phyloP scores from a whole-genome alignment of 2,888 invertebrate genomes.

The Octonoba sinensis region DNA sequence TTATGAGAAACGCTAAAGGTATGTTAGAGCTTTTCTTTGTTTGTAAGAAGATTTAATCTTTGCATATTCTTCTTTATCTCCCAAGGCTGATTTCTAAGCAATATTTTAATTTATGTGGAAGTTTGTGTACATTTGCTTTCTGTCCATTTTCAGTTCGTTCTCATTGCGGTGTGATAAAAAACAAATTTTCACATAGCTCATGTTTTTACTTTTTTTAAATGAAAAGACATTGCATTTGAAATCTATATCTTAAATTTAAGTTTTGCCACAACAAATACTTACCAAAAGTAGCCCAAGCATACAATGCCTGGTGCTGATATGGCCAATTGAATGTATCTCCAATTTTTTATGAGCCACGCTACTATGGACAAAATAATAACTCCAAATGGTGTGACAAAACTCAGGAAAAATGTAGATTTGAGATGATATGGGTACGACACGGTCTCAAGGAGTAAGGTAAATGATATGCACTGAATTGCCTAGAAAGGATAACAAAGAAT shows the following conservation, averaged over 20 bases:
- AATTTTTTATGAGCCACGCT: conserved; percentile 65
- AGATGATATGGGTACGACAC: conserved; percentile 65
- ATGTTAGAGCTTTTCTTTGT: no score
- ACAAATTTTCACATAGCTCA: no score
- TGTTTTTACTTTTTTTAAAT: no score
- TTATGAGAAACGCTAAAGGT: no score
- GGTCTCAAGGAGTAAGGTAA: conserved; percentile 65
- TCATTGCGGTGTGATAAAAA: no score
- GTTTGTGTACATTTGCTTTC: no score
- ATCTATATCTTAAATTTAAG: background rate
- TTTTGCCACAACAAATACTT: conserved; percentile 1
- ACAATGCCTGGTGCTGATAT: conserved; percentile 66
- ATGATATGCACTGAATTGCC: conserved; percentile 65
- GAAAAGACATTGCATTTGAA: no score
- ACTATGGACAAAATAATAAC: conserved; percentile 61
- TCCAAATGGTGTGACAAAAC: conserved; percentile 54
- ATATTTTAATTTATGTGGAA: no score
- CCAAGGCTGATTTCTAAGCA: no score
- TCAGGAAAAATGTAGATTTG: conserved; percentile 47
- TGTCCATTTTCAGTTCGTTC: no score
- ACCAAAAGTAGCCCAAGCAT: conserved; percentile 66
- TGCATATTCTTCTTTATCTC: no score
- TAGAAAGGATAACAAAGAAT: conserved; percentile 37
- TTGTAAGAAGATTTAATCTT: no score
- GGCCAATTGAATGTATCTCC: conserved; percentile 66